A percentile compares a stretch with the other conserved stretches of the same genome.
phyloP scores from a whole-genome alignment of 2,113 vertebrate species.

The Ondatra zibethicus region DNA sequence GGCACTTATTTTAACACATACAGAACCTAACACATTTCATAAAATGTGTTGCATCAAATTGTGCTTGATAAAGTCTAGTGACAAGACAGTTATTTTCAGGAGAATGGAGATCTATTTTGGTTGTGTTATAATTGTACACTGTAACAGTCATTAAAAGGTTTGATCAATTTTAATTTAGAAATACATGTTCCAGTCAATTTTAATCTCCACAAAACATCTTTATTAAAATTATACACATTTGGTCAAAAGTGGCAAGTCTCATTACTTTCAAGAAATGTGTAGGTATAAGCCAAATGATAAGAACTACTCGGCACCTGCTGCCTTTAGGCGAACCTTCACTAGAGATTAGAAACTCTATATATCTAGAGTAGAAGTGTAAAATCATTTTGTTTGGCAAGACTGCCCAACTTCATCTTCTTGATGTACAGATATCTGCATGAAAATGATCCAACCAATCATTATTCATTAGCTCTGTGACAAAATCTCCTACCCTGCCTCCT shows the following conservation, averaged over 20 bases:
- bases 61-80: not conserved
- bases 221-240: not conserved
- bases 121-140: not conserved
- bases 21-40: not conserved
- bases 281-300: constrained; percentile 43
- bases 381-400: constrained; percentile 46
- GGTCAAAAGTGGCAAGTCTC: constrained; percentile 4
- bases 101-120: not conserved
- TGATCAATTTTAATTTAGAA: not conserved
- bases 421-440: not conserved
- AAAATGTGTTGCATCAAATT: not conserved
- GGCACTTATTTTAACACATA: not conserved
- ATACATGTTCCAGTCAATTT: not conserved
- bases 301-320: constrained; percentile 51
- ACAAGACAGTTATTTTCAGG: not conserved
- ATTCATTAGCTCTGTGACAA: not conserved
- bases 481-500: not conserved
- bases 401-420: not conserved
- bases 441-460: not conserved
- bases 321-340: constrained; percentile 50
- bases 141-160: not conserved
- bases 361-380: not conserved
- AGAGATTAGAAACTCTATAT: not conserved
- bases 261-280: constrained; percentile 31
- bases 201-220: constrained; percentile 31